These are phyloP conservation scores for Alosa sapidissima DNA, from an alignment of 2,797 vertebrate genomes.

Conservation along the genomic window DNA sequence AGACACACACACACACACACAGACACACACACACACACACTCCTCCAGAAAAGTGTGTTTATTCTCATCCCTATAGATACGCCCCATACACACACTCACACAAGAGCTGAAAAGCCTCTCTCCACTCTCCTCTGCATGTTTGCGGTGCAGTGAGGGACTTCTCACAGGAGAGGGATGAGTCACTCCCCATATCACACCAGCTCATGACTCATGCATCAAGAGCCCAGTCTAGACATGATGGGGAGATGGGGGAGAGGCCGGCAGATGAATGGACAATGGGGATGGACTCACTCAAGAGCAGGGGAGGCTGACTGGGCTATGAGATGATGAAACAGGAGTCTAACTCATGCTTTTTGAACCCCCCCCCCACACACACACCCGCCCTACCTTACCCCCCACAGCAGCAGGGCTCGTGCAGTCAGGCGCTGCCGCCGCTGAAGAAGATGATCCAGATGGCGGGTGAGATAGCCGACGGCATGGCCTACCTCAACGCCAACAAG, in stretches of 20 bases:
- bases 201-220: neutral
- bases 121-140: neutral
- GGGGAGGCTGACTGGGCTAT: neutral
- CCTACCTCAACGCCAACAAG: conserved; percentile 98
- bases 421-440: conserved; percentile 88
- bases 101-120: neutral
- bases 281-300: neutral
- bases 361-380: neutral
- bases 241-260: neutral
- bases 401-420: conserved; percentile 80
- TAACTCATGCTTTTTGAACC: neutral
- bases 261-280: neutral
- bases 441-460: conserved; percentile 99
- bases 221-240: neutral
- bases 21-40: neutral
- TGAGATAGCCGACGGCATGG: conserved; percentile 97
- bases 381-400: neutral
- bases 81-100: neutral
- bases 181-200: neutral
- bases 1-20: neutral
- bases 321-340: neutral
- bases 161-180: neutral
- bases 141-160: neutral
- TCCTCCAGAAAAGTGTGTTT: too few relatives aligned
- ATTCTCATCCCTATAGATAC: neutral